Conservation (phyloP, 2,888 invertebrate genomes). For the Scaptomyza polygonia region DNA sequence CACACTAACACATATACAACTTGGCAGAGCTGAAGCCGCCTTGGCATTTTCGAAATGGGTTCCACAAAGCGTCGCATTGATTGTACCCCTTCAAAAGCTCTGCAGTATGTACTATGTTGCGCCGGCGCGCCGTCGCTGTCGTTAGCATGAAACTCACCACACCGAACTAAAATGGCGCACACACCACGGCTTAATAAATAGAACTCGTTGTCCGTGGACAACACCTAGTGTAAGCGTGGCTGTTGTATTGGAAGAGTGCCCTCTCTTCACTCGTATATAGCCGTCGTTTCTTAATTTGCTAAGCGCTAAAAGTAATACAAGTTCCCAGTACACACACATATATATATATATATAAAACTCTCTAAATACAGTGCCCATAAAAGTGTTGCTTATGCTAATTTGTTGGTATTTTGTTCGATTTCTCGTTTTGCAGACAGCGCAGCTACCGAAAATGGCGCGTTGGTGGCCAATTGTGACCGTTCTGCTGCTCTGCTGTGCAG, state of each 20-base stretch:
- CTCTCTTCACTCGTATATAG: conserved; percentile 59
- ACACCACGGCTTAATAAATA: conserved; percentile 85
- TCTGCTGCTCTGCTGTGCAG: conserved; percentile 81
- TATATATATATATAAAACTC: not conserved
- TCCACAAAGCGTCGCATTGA: conserved; percentile 50
- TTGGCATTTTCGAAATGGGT: conserved; percentile 66
- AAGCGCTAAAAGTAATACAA: conserved; percentile 52
- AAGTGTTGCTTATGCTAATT: conserved; percentile 52
- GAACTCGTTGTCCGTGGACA: conserved; percentile 84
- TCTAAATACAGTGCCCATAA: conserved; percentile 29
- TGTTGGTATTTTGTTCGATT: conserved; percentile 39
- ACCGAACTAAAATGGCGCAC: conserved; percentile 57
- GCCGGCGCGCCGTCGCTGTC: conserved; percentile 40
- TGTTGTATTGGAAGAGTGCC: conserved; percentile 84
- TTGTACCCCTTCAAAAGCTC: conserved; percentile 65
- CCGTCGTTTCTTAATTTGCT: conserved; percentile 65
- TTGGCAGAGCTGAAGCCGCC: conserved; percentile 33
- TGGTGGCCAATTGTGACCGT: conserved; percentile 82
- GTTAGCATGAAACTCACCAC: conserved; percentile 75
- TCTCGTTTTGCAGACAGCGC: conserved; percentile 69
- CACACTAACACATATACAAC: conserved; percentile 12
- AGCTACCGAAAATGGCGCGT: conserved; percentile 82
- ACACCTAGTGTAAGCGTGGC: conserved; percentile 85
- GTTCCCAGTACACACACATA: conserved; percentile 21
- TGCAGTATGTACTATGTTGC: conserved; percentile 16